Evolutionary conservation across 1,140 invertebrate genomes (phyloP), one percentile per base, ranked within the genome.

Genomic region (Sipha flava): DNA sequence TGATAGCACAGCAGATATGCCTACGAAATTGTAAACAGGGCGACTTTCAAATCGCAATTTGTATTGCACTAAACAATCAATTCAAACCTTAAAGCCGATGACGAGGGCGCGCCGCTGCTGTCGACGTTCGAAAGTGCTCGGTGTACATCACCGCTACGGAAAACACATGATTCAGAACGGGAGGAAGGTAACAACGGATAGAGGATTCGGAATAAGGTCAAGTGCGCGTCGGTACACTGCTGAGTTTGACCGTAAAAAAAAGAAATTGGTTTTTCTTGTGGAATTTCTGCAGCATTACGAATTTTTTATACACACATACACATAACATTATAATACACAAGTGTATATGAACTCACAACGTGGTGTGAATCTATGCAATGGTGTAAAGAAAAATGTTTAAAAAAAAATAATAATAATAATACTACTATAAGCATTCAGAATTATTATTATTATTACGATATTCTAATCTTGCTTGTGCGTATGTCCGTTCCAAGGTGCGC

Each of bases 401-500:
- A 37, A 21, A 66, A 64, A 40, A 23, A 43, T n/a, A n/a, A 47
- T 12, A 43, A 26, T 43, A 66, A 66, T 66, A 66, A 40, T n/a
- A 64, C 37, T 37, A 64, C n/a, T 66, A 43, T 5, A 40, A 23
- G 23, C 43, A 47, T 47, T 47, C 43, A 9, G 23, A 68, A 68
- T 68, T 62, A 66, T 66, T 40, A 29, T 68, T 68, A 45, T 47
- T 70, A 70, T 29, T 45, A 64, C n/a, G n/a, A 64, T 70, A 70
- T 70, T 70, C 66, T 29, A 47, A 70, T 70, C 66, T 70, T 23
- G 66, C 66, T 40, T 45, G 40, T 47, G 66, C 26, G n/a, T 66
- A 37, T 34, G 64, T 66, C 34, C 62, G 62, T 66, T 66, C 6
- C 64, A 23, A n/a, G 37, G 43, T 23, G 66, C 66, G 43, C 40